These are phyloP conservation scores for Matsumurasca onukii DNA, from an alignment of 1,140 invertebrate genomes.

Conservation along the genomic window DNA sequence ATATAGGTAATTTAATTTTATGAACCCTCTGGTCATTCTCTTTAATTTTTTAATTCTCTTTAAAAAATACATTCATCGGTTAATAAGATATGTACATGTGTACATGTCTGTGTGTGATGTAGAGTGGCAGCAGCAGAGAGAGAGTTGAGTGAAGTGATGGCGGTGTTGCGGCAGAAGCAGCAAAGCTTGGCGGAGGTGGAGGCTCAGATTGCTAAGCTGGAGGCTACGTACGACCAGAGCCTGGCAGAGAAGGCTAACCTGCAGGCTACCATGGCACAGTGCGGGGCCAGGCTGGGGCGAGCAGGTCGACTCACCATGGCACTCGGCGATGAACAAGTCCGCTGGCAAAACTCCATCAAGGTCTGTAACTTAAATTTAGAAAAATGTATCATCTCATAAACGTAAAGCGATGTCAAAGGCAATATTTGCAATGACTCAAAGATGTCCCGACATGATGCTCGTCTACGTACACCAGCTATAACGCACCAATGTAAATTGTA, in stretches of 20 bases:
- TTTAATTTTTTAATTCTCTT: too few species aligned
- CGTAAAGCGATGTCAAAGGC: too few species aligned
- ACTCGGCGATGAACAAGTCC: constrained; percentile 77
- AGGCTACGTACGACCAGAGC: constrained; percentile 63
- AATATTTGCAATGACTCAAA: too few species aligned
- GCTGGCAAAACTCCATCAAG: constrained; percentile 76
- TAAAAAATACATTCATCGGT: too few species aligned
- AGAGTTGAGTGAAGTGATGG: constrained; percentile 61
- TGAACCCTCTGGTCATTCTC: too few species aligned
- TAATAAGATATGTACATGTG: too few species aligned
- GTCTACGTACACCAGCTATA: too few species aligned
- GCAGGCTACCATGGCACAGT: constrained; percentile 68
- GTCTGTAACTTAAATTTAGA: constrained; percentile 47
- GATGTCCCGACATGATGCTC: too few species aligned
- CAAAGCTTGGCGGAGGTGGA: constrained; percentile 70
- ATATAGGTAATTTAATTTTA: too few species aligned
- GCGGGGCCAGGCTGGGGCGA: constrained; percentile 71
- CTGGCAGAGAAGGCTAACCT: constrained; percentile 59
- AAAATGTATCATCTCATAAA: too few species aligned
- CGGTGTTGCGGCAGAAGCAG: constrained; percentile 74
- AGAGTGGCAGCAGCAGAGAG: constrained; percentile 58
- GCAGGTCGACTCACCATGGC: constrained; percentile 82
- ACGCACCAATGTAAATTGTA: too few species aligned
- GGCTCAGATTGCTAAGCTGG: constrained; percentile 64
- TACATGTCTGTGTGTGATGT: too few species aligned